phyloP scores from a whole-genome alignment of 2,888 invertebrate genomes.

The Napeogenes sylphis region DNA sequence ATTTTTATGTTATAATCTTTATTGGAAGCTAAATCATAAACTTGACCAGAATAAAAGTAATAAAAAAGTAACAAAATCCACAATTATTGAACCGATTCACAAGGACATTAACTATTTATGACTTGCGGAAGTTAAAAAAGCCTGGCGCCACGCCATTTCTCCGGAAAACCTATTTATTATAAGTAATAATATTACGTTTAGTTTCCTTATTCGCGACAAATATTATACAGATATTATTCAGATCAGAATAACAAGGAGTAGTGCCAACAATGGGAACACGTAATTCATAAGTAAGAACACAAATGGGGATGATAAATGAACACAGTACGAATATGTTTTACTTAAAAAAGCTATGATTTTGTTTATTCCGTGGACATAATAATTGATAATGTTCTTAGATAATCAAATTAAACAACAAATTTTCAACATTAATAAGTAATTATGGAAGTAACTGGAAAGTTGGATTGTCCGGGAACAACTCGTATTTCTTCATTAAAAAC shows the following conservation, averaged over 20 bases:
- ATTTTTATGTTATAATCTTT: too few species aligned
- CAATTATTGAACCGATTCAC: conserved; percentile 11
- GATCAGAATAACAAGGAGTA: conserved; percentile 1
- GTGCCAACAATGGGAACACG: conserved; percentile 1
- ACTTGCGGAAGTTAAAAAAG: conserved; percentile 23
- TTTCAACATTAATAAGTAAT: conserved; percentile 3
- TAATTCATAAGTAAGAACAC: neutral
- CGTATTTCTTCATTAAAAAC: conserved; percentile 26
- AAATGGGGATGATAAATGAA: neutral
- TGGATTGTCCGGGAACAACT: conserved; percentile 15
- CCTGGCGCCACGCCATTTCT: conserved; percentile 27
- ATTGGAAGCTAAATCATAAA: neutral
- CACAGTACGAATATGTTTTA: neutral
- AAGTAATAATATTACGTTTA: conserved; percentile 29
- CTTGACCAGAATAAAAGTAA: neutral
- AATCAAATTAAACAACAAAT: conserved; percentile 7
- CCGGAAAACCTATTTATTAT: conserved; percentile 28
- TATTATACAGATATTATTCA: conserved; percentile 12
- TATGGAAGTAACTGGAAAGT: conserved; percentile 5
- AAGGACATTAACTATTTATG: conserved; percentile 31
- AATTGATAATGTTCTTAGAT: neutral
- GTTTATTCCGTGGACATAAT: neutral
- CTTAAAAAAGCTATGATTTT: neutral
- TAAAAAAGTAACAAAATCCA: neutral
- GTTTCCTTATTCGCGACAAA: conserved; percentile 22